Percentiles rank a stretch among this genome's conserved stretches.
These are phyloP conservation scores for Mormoops blainvillei DNA, from an alignment of 2,113 vertebrate genomes.

Conservation along the genomic window DNA sequence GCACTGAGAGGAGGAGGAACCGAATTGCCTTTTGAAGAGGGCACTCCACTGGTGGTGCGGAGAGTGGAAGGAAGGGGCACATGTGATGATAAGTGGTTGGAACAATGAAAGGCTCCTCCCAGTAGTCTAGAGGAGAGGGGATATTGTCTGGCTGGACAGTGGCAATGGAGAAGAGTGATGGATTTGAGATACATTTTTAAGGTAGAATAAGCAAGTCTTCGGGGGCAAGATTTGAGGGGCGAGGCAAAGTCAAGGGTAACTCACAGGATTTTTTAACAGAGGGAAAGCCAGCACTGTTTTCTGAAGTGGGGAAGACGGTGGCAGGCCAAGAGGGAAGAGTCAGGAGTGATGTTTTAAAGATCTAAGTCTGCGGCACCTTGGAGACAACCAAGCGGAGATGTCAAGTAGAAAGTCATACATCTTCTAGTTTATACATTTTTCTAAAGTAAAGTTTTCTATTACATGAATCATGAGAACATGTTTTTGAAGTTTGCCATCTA, in stretches of 20 bases:
- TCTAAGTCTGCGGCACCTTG: too few species aligned
- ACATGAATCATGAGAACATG: rapidly evolving
- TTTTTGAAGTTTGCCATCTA: neutral
- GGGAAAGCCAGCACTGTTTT: neutral
- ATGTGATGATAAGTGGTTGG: rapidly evolving
- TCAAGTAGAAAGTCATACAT: too few species aligned
- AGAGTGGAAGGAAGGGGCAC: rapidly evolving
- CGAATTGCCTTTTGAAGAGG: too few species aligned
- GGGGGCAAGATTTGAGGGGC: neutral
- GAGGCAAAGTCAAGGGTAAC: neutral
- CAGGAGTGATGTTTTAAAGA: neutral
- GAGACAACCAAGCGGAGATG: too few species aligned
- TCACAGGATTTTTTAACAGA: neutral
- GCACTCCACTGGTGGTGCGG: neutral
- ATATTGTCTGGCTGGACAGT: neutral
- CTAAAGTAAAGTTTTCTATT: neutral
- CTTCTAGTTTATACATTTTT: neutral
- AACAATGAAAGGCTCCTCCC: neutral
- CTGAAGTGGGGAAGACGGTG: neutral
- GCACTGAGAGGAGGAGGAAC: neutral
- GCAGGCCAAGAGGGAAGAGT: neutral
- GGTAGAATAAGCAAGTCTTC: neutral
- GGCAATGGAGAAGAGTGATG: neutral
- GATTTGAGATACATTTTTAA: neutral
- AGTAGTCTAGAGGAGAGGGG: neutral